A percentile compares a stretch with the other conserved stretches of the same genome.
Evolutionary conservation across 2,797 vertebrate genomes (phyloP).

Genomic region (Knipowitschia caucasica): DNA sequence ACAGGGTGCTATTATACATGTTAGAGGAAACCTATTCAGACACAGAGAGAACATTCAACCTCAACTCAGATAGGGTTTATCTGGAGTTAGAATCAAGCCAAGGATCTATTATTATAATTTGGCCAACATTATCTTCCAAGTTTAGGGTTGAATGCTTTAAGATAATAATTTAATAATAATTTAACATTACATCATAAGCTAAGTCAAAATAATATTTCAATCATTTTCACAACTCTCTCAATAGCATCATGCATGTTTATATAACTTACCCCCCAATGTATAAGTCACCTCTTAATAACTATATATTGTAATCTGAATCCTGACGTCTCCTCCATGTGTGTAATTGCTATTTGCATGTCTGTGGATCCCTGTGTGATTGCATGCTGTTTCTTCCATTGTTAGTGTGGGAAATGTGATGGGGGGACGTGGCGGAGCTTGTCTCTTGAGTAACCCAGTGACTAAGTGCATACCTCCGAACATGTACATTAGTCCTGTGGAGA

Average conservation of each 20-base stretch:
- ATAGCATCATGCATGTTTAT: too few species aligned
- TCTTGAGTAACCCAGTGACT: slow-evolving; percentile 49
- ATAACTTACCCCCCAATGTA: background rate
- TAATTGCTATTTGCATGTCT: slow-evolving; percentile 63
- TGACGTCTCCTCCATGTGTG: slow-evolving; percentile 36
- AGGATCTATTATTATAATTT: too few species aligned
- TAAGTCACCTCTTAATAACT: background rate
- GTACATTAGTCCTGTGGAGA: slow-evolving; percentile 11
- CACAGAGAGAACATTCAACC: too few species aligned
- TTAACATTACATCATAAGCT: too few species aligned
- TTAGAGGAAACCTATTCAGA: too few species aligned
- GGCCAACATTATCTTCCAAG: too few species aligned
- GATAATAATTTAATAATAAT: too few species aligned
- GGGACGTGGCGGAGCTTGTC: slow-evolving; percentile 61
- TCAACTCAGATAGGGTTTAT: too few species aligned
- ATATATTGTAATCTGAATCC: slow-evolving; percentile 14
- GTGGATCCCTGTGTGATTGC: slow-evolving; percentile 53
- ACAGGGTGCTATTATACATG: too few species aligned
- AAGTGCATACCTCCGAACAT: slow-evolving; percentile 44
- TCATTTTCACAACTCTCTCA: background rate
- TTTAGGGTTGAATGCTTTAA: too few species aligned
- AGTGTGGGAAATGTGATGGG: slow-evolving; percentile 61
- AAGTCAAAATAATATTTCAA: background rate
- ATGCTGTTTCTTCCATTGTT: slow-evolving; percentile 58
- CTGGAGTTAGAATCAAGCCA: too few species aligned